Evolutionary conservation across 1,140 invertebrate genomes (phyloP), one percentile per base, ranked within the genome.

Genomic region (Hycleus cichorii): DNA sequence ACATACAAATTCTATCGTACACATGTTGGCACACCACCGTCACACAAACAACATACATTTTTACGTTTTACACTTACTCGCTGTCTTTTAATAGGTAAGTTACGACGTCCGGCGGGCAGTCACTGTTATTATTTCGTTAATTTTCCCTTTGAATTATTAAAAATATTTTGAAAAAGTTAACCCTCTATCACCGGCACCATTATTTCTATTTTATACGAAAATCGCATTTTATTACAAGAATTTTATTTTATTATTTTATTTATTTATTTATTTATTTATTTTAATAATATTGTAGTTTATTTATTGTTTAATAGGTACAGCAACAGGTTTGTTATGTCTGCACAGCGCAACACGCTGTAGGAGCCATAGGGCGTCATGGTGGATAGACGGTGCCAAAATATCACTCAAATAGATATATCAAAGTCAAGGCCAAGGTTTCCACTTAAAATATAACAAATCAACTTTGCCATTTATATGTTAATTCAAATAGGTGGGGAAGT

Each of bases 401-500:
- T 58, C 42, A 58, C 49, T 48, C 57, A 61, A 44, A 38, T 58
- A 51, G 53, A 64, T 26, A 48, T 56, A 58, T 39, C 25, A 18
- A 49, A 39, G 27, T 53, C 58, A 48, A 49, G 58, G 39, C 47
- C 52, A 32, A 55, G 57, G 60, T 62, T 18, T 18, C 18, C 18
- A 18, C 18, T 18, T 18, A 59, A 49, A 32, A 25, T 11, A 25
- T 3, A 8, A 24, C 18, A 5, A 25, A 18, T 47, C 1, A 47
- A 27, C 4, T 11, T 9, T 38, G 32, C 51, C 39, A 53, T n/a
- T 50, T 58, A 12, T 18, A 10, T n/a, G 38, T 42, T 58, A 39
- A 6, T 39, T 47, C 12, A 5, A 9, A 44, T 50, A 68, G 66
- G 63, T 69, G 66, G 64, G 65, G 62, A 39, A 64, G 50, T 49